These are phyloP conservation scores for Aphidius gifuensis DNA, from an alignment of 1,140 invertebrate genomes.

Conservation along the genomic window DNA sequence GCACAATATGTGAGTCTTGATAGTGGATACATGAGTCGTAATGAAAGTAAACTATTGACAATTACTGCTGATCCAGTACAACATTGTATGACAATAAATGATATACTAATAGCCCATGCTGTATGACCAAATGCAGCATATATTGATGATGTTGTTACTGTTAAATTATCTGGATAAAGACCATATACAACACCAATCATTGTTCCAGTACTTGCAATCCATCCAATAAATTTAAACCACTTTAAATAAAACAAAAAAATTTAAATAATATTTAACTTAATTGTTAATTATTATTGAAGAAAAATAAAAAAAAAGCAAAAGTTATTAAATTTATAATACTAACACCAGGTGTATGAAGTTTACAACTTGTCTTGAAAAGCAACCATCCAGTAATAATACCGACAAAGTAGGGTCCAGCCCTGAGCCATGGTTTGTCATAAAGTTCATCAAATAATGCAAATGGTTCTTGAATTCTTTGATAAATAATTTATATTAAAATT, in stretches of 20 bases:
- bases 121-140: slow-evolving; percentile 62
- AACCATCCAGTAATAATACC: slow-evolving; percentile 76
- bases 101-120: slow-evolving; percentile 72
- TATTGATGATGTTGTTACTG: slow-evolving; percentile 59
- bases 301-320: slow-evolving; percentile 15
- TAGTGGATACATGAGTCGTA: slow-evolving; percentile 76
- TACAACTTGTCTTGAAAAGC: slow-evolving; percentile 67
- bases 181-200: slow-evolving; percentile 73
- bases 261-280: background rate
- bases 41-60: slow-evolving; percentile 73
- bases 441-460: slow-evolving; percentile 79
- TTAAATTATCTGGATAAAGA: slow-evolving; percentile 68
- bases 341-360: slow-evolving; percentile 62
- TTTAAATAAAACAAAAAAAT: slow-evolving; percentile 25
- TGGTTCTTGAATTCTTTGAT: slow-evolving; percentile 65
- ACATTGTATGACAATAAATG: slow-evolving; percentile 81
- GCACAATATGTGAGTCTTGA: slow-evolving; percentile 86
- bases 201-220: slow-evolving; percentile 60
- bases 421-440: slow-evolving; percentile 82
- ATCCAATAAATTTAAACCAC: slow-evolving; percentile 53
- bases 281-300: background rate
- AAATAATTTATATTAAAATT: background rate
- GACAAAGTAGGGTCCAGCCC: slow-evolving; percentile 76
- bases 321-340: slow-evolving; percentile 19
- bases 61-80: slow-evolving; percentile 72